These are phyloP conservation scores for Heliconius melpomene DNA, from an alignment of 1,140 invertebrate genomes.

Conservation along the genomic window DNA sequence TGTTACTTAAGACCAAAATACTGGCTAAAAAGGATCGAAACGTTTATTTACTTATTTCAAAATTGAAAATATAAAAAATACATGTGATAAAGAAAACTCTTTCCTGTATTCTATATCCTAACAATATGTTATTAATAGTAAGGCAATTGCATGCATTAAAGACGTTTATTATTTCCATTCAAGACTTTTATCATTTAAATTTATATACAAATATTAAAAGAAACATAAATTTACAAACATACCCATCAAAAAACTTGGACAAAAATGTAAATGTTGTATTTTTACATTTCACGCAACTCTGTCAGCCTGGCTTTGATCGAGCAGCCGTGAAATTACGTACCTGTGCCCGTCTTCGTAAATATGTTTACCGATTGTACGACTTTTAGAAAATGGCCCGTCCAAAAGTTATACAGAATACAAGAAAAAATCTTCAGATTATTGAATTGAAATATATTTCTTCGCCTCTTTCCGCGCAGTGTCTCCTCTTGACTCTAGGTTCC, in stretches of 20 bases:
- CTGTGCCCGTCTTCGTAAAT: slow-evolving; percentile 29
- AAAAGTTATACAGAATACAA: slow-evolving; percentile 10
- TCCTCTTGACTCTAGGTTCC: no score
- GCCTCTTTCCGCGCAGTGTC: no score
- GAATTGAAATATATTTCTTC: no score
- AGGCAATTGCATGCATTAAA: neutral
- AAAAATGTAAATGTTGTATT: slow-evolving; percentile 46
- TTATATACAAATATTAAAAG: slow-evolving; percentile 1
- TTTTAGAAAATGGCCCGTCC: neutral
- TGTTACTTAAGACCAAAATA: neutral
- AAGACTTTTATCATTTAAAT: neutral
- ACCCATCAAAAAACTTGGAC: slow-evolving; percentile 16
- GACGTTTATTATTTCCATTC: neutral
- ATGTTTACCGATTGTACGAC: slow-evolving; percentile 23
- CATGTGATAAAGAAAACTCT: no score
- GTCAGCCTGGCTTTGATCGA: slow-evolving; percentile 47
- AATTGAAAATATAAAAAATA: no score
- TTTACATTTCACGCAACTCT: slow-evolving; percentile 39
- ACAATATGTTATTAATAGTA: no score
- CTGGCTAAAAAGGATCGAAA: neutral
- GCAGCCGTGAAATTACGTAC: slow-evolving; percentile 47
- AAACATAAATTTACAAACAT: slow-evolving; percentile 10
- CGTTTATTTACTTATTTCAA: no score
- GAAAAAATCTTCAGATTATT: no score
- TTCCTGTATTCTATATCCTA: no score